Conservation (phyloP, 2,797 vertebrate genomes). For the Schizopygopsis pylzovi region DNA sequence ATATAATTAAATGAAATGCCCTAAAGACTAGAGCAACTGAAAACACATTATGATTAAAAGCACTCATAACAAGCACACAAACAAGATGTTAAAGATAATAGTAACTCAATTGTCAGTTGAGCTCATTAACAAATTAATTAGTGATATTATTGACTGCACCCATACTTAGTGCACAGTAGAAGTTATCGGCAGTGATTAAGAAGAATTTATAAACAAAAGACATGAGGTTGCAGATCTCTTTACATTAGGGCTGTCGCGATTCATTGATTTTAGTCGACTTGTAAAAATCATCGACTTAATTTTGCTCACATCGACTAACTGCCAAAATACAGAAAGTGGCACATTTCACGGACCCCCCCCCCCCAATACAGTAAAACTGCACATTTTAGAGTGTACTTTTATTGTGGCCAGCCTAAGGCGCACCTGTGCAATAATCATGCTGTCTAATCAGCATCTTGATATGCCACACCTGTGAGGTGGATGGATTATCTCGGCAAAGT, state of each 20-base stretch:
- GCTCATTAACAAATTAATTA: background rate
- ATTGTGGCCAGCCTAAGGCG: too few relatives aligned
- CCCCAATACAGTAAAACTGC: too few relatives aligned
- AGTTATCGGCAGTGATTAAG: background rate
- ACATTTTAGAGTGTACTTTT: too few relatives aligned
- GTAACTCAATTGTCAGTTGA: background rate
- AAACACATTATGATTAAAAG: constrained; percentile 25
- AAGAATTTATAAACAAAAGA: background rate
- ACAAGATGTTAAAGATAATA: background rate
- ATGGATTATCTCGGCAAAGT: too few relatives aligned
- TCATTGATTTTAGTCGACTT: too few relatives aligned
- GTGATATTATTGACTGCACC: background rate
- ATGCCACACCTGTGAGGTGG: too few relatives aligned
- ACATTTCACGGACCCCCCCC: too few relatives aligned
- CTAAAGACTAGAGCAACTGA: constrained; percentile 52
- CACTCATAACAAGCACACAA: background rate
- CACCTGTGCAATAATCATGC: too few relatives aligned
- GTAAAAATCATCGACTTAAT: too few relatives aligned
- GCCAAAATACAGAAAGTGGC: too few relatives aligned
- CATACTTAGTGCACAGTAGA: background rate
- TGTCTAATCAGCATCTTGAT: too few relatives aligned
- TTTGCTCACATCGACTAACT: too few relatives aligned
- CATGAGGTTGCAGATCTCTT: background rate
- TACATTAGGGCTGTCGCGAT: background rate
- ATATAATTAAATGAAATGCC: constrained; percentile 12